These are phyloP conservation scores for Tiliqua scincoides DNA, from an alignment of 2,113 vertebrate species.

Conservation along the genomic window DNA sequence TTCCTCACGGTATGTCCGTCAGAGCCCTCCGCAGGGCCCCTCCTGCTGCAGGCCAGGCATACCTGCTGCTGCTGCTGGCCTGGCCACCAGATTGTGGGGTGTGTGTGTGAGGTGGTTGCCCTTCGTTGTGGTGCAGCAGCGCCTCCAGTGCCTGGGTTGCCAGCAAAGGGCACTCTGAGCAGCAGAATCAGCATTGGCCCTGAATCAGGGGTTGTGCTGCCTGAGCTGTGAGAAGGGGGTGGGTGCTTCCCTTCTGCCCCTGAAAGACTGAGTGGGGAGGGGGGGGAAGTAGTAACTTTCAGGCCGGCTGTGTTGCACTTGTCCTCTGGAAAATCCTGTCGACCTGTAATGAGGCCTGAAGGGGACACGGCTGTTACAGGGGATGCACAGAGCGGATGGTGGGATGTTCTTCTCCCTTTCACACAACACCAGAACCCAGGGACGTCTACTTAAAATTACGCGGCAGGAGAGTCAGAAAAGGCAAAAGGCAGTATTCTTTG, in stretches of 20 bases:
- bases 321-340: not conserved
- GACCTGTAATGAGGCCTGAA: too few species aligned
- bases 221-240: not conserved
- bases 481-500: too few species aligned
- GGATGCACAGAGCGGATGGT: too few species aligned
- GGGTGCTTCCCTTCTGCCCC: not conserved
- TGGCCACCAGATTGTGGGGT: not conserved
- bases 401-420: too few species aligned
- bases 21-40: not conserved
- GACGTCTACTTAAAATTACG: too few species aligned
- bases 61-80: not conserved
- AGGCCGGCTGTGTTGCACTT: not conserved
- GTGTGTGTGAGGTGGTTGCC: too few species aligned
- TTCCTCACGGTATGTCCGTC: conserved; percentile 86
- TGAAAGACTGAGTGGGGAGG: too few species aligned
- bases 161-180: not conserved
- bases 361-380: too few species aligned
- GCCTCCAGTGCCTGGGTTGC: not conserved
- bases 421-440: too few species aligned
- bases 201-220: not conserved
- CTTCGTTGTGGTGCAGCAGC: not conserved
- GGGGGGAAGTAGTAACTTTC: too few species aligned
- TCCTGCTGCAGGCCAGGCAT: accelerated
- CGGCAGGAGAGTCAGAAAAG: too few species aligned
- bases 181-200: not conserved